Base-by-base conservation (phyloP, 2,113 vertebrate species). In the Leucosticte australis region DNA sequence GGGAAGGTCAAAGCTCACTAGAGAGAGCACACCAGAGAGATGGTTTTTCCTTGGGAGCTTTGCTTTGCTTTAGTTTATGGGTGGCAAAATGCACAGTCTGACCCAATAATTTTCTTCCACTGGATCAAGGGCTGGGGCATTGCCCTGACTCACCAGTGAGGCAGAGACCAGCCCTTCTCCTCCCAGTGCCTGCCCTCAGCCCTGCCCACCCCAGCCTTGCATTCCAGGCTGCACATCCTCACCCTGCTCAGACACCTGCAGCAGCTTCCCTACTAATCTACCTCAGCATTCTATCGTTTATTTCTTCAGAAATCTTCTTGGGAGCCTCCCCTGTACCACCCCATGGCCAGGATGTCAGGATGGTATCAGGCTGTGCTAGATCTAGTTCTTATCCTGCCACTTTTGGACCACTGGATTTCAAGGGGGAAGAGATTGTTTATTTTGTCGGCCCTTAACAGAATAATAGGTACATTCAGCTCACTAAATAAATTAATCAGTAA, bases 401-500 rank as follows among this genome's bases (percentile, higher is more conserved):
- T 87, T 91, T 50, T 55, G 39, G 26, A 12, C 52, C 46, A 53
- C 22, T 90, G 55, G 33, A 77, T 91, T 92, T 85, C 63, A 53
- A 93, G 26, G 23, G 28, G 16, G 24, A 69, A 90, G 42, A 77
- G 39, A 47, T 21, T 42, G 26, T 87, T 89, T 87, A 57, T 76
- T 78, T 89, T 3, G 0, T 22, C 92, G 67, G 21, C n/a, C 33
- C 50, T 80, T 73, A 41, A 46, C 46, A 91, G 22, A 68, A 50
- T 57, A 96, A 41, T 23, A 23, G 5, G 6, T 71, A 62, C 23
- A 15, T 53, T 77, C 79, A 63, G 7, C 22, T 91, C 55, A 52
- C 63, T 85, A 90, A 87, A 82, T 68, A 76, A 92, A 89, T 82
- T 71, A 91, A 83, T 91, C 42, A 77, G 31, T 22, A 83, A 83